Base-by-base conservation (phyloP, 2,888 invertebrate species). In the Strigamia transsilvanica region DNA sequence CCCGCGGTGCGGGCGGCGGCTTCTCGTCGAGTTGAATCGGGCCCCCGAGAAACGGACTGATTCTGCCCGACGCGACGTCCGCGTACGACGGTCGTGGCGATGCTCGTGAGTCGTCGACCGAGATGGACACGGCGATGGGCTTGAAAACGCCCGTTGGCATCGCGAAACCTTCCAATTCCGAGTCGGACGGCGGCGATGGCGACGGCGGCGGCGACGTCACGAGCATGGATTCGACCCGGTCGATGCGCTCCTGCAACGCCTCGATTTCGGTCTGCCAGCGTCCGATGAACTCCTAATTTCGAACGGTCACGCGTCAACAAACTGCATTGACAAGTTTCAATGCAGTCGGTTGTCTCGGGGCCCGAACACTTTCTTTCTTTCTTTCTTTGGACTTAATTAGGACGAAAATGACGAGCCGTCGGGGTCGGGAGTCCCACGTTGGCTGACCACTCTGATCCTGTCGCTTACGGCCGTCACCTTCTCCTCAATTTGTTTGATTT, bases 381-480 rank as follows among this genome's bases (percentile, higher is more conserved):
- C 38, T 10, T 34, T 12, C 13, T 79, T 6, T 15, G 13, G 4
- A 5, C 21, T 12, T 27, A 42, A 51, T 27, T 32, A 66, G 27
- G 18, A 18, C 73, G 91, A 93, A 87, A 92, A 91, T 89, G 93
- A 93, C 88, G 93, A 91, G 88, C 92, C 91, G 87, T 93, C 93
- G 88, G 84, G 83, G 84, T 85, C 85, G 83, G 96, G 95, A 86
- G 92, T 92, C 90, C 95, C 96, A 88, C 94, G 93, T 90, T 95
- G 94, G 88, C 94, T 91, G 87, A 96, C 90, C 86, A 94, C 91
- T 89, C 95, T 96, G 88, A 95, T 93, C 88, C 95, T 93, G 90
- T 96, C 96, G 88, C 93, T 93, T 86, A 94, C 93, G 90, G 94
- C 93, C 87, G 93, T 92, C 87, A 96, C 94, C 91, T 94, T 94